Evolutionary conservation across 2,113 vertebrate genomes (phyloP).

Genomic region (Tapirus terrestris): DNA sequence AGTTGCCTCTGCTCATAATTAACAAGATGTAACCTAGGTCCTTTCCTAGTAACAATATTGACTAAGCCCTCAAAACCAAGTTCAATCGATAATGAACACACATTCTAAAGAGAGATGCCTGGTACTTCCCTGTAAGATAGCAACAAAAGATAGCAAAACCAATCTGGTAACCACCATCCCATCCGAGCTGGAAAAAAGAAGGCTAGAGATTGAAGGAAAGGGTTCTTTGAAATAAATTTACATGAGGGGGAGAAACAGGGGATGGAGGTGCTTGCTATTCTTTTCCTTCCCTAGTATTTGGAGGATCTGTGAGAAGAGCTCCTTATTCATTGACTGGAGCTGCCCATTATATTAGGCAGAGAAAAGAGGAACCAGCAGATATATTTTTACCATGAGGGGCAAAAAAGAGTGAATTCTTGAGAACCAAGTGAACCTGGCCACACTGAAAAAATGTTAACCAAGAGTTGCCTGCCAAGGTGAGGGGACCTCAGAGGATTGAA

Average conservation of each 20-base stretch:
- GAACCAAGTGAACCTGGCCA: neutral
- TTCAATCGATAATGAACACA: neutral
- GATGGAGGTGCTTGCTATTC: neutral
- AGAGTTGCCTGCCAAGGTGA: neutral
- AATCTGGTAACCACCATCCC: neutral
- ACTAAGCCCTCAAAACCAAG: neutral
- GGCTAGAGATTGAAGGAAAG: neutral
- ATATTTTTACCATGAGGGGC: neutral
- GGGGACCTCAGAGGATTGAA: neutral
- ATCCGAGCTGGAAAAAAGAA: neutral
- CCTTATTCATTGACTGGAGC: neutral
- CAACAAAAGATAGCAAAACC: neutral
- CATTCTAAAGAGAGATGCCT: neutral
- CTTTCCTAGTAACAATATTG: neutral
- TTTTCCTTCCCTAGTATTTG: neutral
- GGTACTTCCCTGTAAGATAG: neutral
- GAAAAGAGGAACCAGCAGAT: neutral
- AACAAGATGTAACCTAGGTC: neutral
- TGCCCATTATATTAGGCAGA: neutral
- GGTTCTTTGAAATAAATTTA: neutral
- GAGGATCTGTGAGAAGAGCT: neutral
- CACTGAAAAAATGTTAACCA: neutral
- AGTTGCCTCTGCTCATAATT: neutral
- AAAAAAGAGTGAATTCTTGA: neutral
- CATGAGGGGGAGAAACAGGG: neutral